A percentile compares a stretch with the other conserved stretches of the same genome.
phyloP scores from a whole-genome alignment of 2,797 vertebrate genomes.

The Capromys pilorides region DNA sequence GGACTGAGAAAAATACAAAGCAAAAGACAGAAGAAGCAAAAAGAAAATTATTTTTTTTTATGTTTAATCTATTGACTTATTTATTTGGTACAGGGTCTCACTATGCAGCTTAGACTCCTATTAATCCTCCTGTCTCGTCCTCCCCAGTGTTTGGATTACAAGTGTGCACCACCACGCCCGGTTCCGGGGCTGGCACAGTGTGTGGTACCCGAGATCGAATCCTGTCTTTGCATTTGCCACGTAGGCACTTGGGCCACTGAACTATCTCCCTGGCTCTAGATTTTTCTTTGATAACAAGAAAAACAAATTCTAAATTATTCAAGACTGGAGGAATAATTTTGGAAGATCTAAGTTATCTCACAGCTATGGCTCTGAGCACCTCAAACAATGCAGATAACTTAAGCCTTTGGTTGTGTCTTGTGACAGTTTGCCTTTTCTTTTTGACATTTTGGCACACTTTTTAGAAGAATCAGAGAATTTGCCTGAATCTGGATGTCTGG shows the following conservation, averaged over 20 bases:
- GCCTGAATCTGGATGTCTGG: not conserved
- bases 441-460: not conserved
- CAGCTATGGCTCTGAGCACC: not conserved
- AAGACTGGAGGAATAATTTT: not conserved
- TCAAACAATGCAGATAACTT: not conserved
- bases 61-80: too few relatives aligned
- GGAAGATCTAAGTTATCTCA: not conserved
- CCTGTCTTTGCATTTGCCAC: too few relatives aligned
- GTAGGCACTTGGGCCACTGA: too few relatives aligned
- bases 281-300: not conserved
- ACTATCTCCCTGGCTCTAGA: too few relatives aligned
- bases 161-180: too few relatives aligned
- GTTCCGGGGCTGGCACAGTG: too few relatives aligned
- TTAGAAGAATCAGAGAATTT: not conserved
- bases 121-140: too few relatives aligned
- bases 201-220: too few relatives aligned
- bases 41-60: too few relatives aligned
- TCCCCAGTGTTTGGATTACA: too few relatives aligned
- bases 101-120: too few relatives aligned
- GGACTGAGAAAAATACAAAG: not conserved
- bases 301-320: not conserved
- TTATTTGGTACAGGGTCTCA: too few relatives aligned
- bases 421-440: not conserved
- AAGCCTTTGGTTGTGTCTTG: not conserved
- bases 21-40: not conserved